Conservation (phyloP, 2,888 invertebrate species). For the Neoitamus cyanurus region DNA sequence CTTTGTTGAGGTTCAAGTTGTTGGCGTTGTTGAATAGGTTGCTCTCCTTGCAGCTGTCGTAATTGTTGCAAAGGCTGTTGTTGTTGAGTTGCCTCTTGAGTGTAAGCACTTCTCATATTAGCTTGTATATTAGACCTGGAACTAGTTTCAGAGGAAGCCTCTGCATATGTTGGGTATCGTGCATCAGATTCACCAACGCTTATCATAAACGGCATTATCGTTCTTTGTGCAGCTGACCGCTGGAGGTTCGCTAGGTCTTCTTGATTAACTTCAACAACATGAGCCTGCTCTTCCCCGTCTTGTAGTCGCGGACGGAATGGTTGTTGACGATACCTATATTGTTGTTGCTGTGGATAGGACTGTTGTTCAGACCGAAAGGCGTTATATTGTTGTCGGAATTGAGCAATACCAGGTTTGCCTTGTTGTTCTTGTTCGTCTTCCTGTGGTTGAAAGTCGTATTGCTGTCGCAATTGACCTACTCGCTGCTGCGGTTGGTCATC, state of each 20-base stretch:
- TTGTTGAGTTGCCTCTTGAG: not conserved
- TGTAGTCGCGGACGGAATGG: slow-evolving; percentile 44
- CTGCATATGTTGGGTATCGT: slow-evolving; percentile 55
- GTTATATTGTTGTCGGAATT: not conserved
- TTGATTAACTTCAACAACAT: slow-evolving; percentile 41
- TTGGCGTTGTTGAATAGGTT: slow-evolving; percentile 37
- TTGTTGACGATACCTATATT: not conserved
- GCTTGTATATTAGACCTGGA: not conserved
- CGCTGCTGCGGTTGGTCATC: not conserved
- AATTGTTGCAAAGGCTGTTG: not conserved
- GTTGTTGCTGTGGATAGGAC: slow-evolving; percentile 45
- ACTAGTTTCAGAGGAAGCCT: slow-evolving; percentile 50
- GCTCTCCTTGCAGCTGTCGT: slow-evolving; percentile 42
- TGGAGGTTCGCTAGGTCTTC: not conserved
- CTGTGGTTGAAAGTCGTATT: slow-evolving; percentile 48
- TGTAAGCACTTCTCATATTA: not conserved
- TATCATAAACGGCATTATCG: slow-evolving; percentile 57
- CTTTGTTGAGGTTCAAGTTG: not conserved
- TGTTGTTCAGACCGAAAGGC: slow-evolving; percentile 5
- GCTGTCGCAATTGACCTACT: not conserved
- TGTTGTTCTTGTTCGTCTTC: slow-evolving; percentile 53
- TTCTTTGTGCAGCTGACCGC: not conserved
- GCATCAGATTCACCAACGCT: slow-evolving; percentile 59
- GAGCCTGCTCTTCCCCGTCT: slow-evolving; percentile 52
- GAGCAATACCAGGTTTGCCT: not conserved